A percentile compares a stretch with the other conserved stretches of the same genome.
phyloP scores from a whole-genome alignment of 2,113 vertebrate species.

The Synchiropus splendidus region DNA sequence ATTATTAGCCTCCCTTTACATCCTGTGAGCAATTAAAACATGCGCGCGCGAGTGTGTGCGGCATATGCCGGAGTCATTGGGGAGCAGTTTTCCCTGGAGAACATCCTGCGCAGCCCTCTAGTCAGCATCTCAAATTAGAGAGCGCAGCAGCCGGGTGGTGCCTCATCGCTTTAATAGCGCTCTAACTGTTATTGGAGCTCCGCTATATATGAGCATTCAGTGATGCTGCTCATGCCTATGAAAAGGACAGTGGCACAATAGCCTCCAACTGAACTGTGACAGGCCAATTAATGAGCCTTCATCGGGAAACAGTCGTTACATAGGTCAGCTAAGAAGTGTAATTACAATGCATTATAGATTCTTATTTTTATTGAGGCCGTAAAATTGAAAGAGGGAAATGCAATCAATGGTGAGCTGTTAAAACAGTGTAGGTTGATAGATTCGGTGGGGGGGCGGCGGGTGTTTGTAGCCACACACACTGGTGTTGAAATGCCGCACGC shows the following conservation, averaged over 20 bases:
- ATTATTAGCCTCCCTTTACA: constrained; percentile 33
- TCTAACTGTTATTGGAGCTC: constrained; percentile 82
- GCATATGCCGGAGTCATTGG: constrained; percentile 40
- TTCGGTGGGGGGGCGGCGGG: constrained; percentile 46
- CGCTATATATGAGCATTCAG: constrained; percentile 74
- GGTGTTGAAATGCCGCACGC: constrained; percentile 68
- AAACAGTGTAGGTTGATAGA: constrained; percentile 82
- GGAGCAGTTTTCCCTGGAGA: constrained; percentile 68
- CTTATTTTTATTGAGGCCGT: constrained; percentile 82
- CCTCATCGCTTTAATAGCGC: constrained; percentile 82
- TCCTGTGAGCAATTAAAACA: constrained; percentile 27
- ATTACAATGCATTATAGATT: constrained; percentile 93
- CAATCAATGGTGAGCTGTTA: constrained; percentile 72
- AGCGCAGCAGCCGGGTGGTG: constrained; percentile 73
- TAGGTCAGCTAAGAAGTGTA: constrained; percentile 90
- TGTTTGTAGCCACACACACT: constrained; percentile 13
- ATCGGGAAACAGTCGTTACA: constrained; percentile 81
- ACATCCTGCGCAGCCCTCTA: constrained; percentile 75
- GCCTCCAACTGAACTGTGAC: constrained; percentile 86
- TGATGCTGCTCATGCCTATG: constrained; percentile 79
- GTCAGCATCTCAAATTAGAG: constrained; percentile 86
- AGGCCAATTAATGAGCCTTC: constrained; percentile 92
- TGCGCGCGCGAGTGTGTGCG: constrained; percentile 5
- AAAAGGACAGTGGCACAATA: constrained; percentile 89
- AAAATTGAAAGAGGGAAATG: constrained; percentile 71